Evolutionary conservation across 2,113 vertebrate species (phyloP).

Genomic region (Marmota flaviventris): DNA sequence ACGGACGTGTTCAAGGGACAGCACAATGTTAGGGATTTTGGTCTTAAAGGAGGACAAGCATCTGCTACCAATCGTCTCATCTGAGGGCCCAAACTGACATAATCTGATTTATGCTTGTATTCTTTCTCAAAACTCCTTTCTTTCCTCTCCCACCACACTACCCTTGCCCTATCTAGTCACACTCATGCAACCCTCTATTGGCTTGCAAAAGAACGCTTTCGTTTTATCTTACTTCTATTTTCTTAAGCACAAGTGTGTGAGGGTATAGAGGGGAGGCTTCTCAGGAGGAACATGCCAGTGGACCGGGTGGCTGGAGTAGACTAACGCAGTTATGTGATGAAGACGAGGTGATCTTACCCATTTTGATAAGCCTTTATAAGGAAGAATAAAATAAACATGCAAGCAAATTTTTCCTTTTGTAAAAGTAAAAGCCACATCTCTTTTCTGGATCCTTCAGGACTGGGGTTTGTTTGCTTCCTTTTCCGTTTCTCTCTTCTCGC

Average conservation of each 20-base stretch:
- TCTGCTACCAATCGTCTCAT: conserved; percentile 70
- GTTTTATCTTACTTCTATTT: conserved; percentile 16
- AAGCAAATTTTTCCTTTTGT: conserved; percentile 75
- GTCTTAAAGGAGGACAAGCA: conserved; percentile 79
- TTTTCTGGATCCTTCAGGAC: conserved; percentile 80
- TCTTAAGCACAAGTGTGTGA: conserved; percentile 73
- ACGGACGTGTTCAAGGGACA: conserved; percentile 79
- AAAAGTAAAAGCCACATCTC: conserved; percentile 80
- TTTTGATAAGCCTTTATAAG: conserved; percentile 86
- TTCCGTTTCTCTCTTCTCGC: conserved; percentile 68
- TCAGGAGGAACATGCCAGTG: conserved; percentile 70
- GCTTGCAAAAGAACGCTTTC: conserved; percentile 76
- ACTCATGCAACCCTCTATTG: conserved; percentile 45
- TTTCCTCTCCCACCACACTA: background rate
- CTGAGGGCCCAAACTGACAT: conserved; percentile 68
- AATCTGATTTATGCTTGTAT: conserved; percentile 56
- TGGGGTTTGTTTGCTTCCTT: conserved; percentile 78
- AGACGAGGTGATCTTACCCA: conserved; percentile 67
- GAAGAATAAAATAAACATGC: conserved; percentile 57
- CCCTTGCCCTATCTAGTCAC: conserved; percentile 1
- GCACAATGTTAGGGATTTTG: conserved; percentile 80
- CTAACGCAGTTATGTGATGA: conserved; percentile 15
- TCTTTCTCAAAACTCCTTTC: conserved; percentile 44
- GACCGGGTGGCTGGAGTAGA: conserved; percentile 56
- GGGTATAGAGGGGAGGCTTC: conserved; percentile 70